Base-by-base conservation (phyloP, 2,888 invertebrate species). In the Darwinula stevensoni region DNA sequence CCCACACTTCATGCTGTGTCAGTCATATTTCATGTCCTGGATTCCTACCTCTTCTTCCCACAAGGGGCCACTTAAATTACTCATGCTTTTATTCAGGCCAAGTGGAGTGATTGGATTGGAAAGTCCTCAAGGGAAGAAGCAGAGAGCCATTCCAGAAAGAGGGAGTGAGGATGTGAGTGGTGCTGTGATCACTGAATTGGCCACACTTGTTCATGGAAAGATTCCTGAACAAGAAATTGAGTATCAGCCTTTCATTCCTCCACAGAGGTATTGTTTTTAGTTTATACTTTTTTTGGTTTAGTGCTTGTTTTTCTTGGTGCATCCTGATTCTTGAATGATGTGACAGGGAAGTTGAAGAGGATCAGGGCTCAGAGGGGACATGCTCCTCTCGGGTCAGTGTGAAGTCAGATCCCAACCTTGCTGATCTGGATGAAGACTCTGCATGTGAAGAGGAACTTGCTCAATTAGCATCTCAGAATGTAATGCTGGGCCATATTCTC, bases 391-490 rank as follows among this genome's bases (percentile, higher is more conserved):
- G 75, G 17, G 67, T 80, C 57, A 82, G 80, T 37, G 78, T 74
- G 42, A 82, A 84, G 53, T 82, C 82, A 2, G 82, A 82, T 44
- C 80, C 84, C 41, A 84, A 84, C 50, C 69, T 84, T 65, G 80
- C 78, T 0, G 84, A 86, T 51, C 73, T 86, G 44, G 86, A 86
- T 44, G 84, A 82, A 4, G 76, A 78, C 44, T 76, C 76, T 5
- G 74, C 69, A 2, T 75, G 76, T 46, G 80, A 80, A 45, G 76
- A 76, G 45, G 76, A 72, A 46, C 6, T 13, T 11, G n/a, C 31
- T 16, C n/a, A 15, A n/a, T n/a, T n/a, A n/a, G n/a, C n/a, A n/a
- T n/a, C n/a, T n/a, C 14, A n/a, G 29, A 6, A 14, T 12, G 31
- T 5, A 5, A 31, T 5, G 30, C 17, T 3, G 13, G 13, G 11